phyloP scores from a whole-genome alignment of 1,140 invertebrate species.

The Acromyrmex charruanus region DNA sequence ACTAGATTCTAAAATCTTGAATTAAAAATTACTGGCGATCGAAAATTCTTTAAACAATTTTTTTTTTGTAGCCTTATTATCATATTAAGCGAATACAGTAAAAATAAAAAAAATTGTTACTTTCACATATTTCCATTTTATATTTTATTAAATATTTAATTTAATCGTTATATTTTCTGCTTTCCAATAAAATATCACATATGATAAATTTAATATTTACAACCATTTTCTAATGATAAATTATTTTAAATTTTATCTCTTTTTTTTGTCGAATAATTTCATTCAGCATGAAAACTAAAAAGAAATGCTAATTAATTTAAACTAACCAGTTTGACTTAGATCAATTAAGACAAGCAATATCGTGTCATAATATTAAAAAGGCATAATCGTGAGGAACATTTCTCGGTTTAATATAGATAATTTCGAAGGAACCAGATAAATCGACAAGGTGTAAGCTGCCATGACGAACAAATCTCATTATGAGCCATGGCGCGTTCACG shows the following conservation, averaged over 20 bases:
- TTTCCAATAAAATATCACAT: neutral
- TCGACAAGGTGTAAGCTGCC: conserved; percentile 1
- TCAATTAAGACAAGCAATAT: neutral
- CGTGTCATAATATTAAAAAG: neutral
- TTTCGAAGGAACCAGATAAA: conserved; percentile 29
- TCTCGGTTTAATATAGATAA: neutral
- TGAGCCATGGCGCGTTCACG: conserved; percentile 19
- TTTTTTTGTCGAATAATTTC: neutral
- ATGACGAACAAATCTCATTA: conserved; percentile 43
- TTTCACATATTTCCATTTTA: neutral
- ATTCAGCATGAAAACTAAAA: neutral
- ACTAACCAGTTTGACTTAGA: neutral
- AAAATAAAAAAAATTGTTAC: neutral
- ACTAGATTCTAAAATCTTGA: neutral
- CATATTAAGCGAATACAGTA: neutral
- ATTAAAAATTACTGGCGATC: neutral
- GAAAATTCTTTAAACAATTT: neutral
- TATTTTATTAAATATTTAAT: neutral
- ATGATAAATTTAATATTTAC: neutral
- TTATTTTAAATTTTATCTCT: neutral
- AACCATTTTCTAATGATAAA: neutral
- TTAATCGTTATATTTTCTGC: neutral
- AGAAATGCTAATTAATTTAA: conserved; percentile 1
- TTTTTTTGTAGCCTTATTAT: neutral
- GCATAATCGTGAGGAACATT: neutral